Base-by-base conservation (phyloP, 92 coral and sea anemone genomes). In the Ricordea florida region DNA sequence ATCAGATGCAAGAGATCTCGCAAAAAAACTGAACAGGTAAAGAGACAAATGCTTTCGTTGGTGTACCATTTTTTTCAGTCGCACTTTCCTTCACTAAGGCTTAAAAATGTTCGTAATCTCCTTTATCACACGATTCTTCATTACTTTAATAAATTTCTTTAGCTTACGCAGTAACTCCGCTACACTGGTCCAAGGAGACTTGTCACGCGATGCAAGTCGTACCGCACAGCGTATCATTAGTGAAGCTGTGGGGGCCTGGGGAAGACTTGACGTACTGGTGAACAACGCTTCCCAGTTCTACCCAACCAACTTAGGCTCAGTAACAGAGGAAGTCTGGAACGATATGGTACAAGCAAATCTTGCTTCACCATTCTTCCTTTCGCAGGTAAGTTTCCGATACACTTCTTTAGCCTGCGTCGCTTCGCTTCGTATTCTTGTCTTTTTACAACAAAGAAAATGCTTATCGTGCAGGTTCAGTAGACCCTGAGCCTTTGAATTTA, bases 351-450 rank as follows among this genome's bases (percentile, higher is more conserved):
- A 78, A 4, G 21, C 85, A 16, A 89, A 89, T 75, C 57, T 89
- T 2, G 42, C 47, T 18, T 72, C 94, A 1, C 90, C 94, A 31
- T 89, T 89, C 87, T 89, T 89, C 37, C 29, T 85, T 25, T 80
- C 85, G 3, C 94, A 89, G 90, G 94, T 89, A n/a, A n/a, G n/a
- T n/a, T n/a, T n/a, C n/a, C n/a, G n/a, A n/a, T n/a, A n/a, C n/a
- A n/a, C n/a, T n/a, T n/a, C n/a, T n/a, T n/a, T n/a, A n/a, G n/a
- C n/a, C n/a, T n/a, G n/a, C n/a, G n/a, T n/a, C n/a, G n/a, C n/a
- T n/a, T n/a, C n/a, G n/a, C n/a, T n/a, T n/a, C n/a, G n/a, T n/a
- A n/a, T n/a, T n/a, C n/a, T n/a, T n/a, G n/a, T n/a, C n/a, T n/a
- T n/a, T n/a, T n/a, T n/a, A n/a, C n/a, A n/a, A n/a, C n/a, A n/a